phyloP scores from a whole-genome alignment of 2,113 vertebrate species.

The Syngnathus scovelli region DNA sequence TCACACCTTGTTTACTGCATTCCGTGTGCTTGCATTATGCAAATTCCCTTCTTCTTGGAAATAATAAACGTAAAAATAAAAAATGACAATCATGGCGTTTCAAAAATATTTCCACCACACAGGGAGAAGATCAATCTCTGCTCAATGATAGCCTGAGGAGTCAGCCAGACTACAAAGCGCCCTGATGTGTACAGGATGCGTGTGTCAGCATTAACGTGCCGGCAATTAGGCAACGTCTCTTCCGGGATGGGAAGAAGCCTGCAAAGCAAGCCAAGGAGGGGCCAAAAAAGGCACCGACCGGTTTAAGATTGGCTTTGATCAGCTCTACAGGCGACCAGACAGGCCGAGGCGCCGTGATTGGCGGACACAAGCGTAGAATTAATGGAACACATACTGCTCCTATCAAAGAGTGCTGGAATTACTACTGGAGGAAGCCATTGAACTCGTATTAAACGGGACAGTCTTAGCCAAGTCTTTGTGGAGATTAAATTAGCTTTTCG shows the following conservation, averaged over 20 bases:
- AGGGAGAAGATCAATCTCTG: not conserved
- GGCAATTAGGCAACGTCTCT: conserved; percentile 20
- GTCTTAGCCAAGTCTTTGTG: conserved; percentile 10
- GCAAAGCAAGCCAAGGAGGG: conserved; percentile 33
- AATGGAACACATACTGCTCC: conserved; percentile 36
- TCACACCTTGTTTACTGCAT: too few species aligned
- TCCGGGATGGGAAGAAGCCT: conserved; percentile 29
- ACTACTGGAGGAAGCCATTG: conserved; percentile 17
- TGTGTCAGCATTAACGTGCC: conserved; percentile 6
- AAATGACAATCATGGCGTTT: too few species aligned
- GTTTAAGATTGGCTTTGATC: conserved; percentile 44
- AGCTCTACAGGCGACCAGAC: conserved; percentile 10
- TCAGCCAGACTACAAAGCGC: not conserved
- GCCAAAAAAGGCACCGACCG: conserved; percentile 7
- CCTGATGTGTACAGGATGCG: not conserved
- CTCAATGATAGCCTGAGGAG: not conserved
- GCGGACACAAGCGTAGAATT: conserved; percentile 26
- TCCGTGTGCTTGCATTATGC: too few species aligned
- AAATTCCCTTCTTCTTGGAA: too few species aligned
- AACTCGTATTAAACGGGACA: conserved; percentile 22
- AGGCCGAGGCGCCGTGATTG: conserved; percentile 15
- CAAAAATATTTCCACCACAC: too few species aligned
- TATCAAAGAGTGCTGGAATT: conserved; percentile 37
- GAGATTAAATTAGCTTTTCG: not conserved
- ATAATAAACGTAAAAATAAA: too few species aligned